Evolutionary conservation across 2,113 vertebrate genomes (phyloP).

Genomic region (Butastur rufipennis): DNA sequence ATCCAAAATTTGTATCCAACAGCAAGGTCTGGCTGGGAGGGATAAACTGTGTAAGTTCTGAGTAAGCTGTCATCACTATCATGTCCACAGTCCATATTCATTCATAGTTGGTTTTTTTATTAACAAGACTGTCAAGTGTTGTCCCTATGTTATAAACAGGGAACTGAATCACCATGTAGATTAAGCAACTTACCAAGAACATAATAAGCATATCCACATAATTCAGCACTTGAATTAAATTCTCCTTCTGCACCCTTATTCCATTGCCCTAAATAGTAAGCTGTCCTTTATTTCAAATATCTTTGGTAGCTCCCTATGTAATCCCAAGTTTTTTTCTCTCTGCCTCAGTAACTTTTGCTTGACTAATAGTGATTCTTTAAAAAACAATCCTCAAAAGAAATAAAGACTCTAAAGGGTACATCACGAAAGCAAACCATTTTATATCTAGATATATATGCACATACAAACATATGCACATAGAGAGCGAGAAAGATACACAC

Average conservation of each 20-base stretch:
- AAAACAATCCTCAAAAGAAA: background rate
- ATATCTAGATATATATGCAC: background rate
- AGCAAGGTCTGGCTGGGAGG: background rate
- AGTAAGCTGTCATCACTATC: background rate
- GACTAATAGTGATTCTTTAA: background rate
- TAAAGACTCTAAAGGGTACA: background rate
- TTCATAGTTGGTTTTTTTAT: background rate
- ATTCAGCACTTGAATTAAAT: background rate
- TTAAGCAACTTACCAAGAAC: background rate
- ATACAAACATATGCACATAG: background rate
- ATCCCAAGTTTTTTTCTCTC: background rate
- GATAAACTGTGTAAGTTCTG: background rate
- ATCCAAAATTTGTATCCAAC: background rate
- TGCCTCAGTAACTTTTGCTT: background rate
- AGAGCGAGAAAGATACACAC: background rate
- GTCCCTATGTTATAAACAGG: background rate
- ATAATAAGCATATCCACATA: background rate
- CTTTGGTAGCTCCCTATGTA: background rate
- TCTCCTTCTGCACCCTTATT: background rate
- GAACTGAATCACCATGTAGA: background rate
- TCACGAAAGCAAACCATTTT: background rate
- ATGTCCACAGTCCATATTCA: background rate
- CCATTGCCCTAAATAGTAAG: background rate
- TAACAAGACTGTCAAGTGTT: background rate
- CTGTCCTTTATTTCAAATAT: background rate